Percentiles rank a stretch among this genome's conserved stretches.
phyloP scores from a whole-genome alignment of 37 sponge, comb jelly and placozoan genomes.

The Spongilla lacustris region DNA sequence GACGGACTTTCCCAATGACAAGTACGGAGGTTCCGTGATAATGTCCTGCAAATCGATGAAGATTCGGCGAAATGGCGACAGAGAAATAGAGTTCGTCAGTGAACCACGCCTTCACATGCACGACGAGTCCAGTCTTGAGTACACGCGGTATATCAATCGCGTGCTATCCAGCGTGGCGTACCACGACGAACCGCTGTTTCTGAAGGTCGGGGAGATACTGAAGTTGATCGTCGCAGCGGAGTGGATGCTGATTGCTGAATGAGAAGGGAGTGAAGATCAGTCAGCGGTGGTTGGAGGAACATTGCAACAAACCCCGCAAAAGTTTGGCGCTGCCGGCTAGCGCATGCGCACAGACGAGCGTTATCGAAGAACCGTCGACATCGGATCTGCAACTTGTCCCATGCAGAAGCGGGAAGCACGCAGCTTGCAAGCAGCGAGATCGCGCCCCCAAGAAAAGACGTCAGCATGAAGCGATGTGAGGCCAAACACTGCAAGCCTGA shows the following conservation, averaged over 20 bases:
- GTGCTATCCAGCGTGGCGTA: slow-evolving; percentile 40
- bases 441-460: too few relatives aligned
- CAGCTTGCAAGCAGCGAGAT: too few relatives aligned
- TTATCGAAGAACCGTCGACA: too few relatives aligned
- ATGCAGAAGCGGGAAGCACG: too few relatives aligned
- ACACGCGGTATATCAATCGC: slow-evolving; percentile 35
- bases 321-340: too few relatives aligned
- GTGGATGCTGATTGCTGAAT: slow-evolving; percentile 31
- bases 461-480: too few relatives aligned
- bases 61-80: neutral
- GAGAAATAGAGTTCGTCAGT: slow-evolving; percentile 15
- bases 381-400: too few relatives aligned
- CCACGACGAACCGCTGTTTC: slow-evolving; percentile 56
- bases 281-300: slow-evolving; percentile 24
- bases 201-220: slow-evolving; percentile 43
- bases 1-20: slow-evolving; percentile 35
- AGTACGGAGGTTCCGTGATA: slow-evolving; percentile 12
- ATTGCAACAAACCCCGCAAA: too few relatives aligned
- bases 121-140: neutral
- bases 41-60: slow-evolving; percentile 36
- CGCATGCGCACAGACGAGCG: too few relatives aligned
- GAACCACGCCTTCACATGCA: slow-evolving; percentile 45
- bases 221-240: slow-evolving; percentile 41
- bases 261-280: slow-evolving; percentile 32
- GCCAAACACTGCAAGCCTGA: too few relatives aligned